Percentiles rank a stretch among this genome's conserved stretches.
phyloP scores from a whole-genome alignment of 2,797 vertebrate genomes.

The Bradypodion ventrale region DNA sequence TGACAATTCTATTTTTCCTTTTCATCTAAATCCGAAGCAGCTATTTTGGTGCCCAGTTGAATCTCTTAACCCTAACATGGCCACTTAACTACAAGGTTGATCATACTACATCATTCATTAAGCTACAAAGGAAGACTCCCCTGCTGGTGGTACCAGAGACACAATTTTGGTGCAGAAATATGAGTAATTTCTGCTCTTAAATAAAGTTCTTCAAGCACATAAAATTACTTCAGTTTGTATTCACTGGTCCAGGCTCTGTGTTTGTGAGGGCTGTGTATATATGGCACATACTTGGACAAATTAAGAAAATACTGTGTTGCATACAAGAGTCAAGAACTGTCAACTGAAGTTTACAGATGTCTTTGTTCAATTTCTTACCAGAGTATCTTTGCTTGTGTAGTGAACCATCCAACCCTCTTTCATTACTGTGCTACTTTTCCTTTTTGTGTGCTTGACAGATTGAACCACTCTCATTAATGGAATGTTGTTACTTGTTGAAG shows the following conservation, averaged over 20 bases:
- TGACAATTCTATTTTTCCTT: too few relatives aligned
- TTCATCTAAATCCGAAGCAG: too few relatives aligned
- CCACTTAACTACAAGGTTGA: too few relatives aligned
- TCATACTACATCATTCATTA: too few relatives aligned
- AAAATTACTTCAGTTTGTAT: not conserved
- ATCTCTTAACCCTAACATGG: too few relatives aligned
- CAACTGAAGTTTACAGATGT: not conserved
- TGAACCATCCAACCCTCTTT: constrained; percentile 99
- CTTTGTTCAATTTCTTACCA: constrained; percentile 79
- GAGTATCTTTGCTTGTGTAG: constrained; percentile 92
- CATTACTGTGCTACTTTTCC: constrained; percentile 93
- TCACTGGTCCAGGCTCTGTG: not conserved
- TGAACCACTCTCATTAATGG: constrained; percentile 97
- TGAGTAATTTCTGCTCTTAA: not conserved
- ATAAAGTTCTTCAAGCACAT: not conserved
- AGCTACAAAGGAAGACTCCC: too few relatives aligned
- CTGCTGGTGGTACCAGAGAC: too few relatives aligned
- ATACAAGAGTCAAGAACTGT: not conserved
- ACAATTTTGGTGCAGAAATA: too few relatives aligned
- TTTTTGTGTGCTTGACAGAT: constrained; percentile 95
- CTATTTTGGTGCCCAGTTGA: too few relatives aligned
- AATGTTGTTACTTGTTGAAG: constrained; percentile 98
- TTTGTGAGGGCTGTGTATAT: not conserved
- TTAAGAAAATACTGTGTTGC: not conserved
- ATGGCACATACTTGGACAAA: not conserved